Conservation (phyloP, 2,113 vertebrate species). For the Neoarius graeffei region DNA sequence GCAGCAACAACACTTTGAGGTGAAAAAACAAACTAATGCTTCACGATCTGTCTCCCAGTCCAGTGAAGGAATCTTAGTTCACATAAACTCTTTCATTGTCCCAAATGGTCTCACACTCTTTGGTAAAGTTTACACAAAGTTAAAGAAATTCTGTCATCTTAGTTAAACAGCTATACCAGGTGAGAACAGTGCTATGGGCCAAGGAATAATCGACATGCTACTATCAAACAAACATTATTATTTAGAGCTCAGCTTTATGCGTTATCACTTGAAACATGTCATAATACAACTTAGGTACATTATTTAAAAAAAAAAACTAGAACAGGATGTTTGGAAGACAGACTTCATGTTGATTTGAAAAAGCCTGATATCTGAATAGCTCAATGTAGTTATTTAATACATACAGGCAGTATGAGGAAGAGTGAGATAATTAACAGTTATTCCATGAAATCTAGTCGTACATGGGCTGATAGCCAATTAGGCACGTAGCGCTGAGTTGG, state of each 20-base stretch:
- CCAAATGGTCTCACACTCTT: conserved; percentile 51
- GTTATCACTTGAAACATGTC: neutral
- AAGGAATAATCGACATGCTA: neutral
- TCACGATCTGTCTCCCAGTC: conserved; percentile 1
- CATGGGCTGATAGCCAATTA: too few relatives aligned
- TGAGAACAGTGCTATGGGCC: conserved; percentile 15
- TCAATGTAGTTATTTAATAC: neutral
- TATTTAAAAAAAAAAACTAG: neutral
- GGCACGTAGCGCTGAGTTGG: too few relatives aligned
- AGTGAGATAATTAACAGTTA: neutral
- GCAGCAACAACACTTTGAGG: conserved; percentile 33
- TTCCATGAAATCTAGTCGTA: too few relatives aligned
- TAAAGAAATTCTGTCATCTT: conserved; percentile 23
- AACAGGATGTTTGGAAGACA: neutral
- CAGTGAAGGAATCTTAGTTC: conserved; percentile 22
- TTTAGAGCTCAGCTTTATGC: neutral
- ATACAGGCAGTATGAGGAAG: neutral
- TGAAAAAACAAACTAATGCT: conserved; percentile 49
- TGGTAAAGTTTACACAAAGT: conserved; percentile 15
- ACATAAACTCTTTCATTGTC: conserved; percentile 17
- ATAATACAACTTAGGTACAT: neutral
- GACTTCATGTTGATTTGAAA: neutral
- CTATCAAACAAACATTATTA: conserved; percentile 2
- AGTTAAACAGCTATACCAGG: conserved; percentile 26
- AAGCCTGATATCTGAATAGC: neutral